phyloP scores from a whole-genome alignment of 2,888 invertebrate genomes.

The Leucoptera coffeella region DNA sequence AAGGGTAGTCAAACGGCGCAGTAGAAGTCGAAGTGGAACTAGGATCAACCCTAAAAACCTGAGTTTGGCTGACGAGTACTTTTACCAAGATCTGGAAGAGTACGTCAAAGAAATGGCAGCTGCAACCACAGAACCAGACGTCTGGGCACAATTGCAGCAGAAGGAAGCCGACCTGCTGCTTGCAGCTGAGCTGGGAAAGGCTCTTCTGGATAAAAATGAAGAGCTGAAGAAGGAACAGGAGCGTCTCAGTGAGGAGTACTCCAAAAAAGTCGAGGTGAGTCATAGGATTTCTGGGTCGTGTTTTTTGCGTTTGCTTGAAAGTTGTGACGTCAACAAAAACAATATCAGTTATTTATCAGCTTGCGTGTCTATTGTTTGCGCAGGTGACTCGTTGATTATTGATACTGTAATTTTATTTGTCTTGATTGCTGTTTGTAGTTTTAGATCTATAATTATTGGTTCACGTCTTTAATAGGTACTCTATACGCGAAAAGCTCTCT shows the following conservation, averaged over 20 bases:
- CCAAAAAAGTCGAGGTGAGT: constrained; percentile 84
- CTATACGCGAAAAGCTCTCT: too few species aligned
- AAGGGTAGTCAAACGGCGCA: constrained; percentile 15
- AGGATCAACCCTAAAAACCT: constrained; percentile 23
- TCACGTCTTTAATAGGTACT: too few species aligned
- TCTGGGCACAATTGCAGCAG: constrained; percentile 78
- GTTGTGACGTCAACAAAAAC: too few species aligned
- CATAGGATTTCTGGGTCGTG: not conserved
- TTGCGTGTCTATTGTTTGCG: too few species aligned
- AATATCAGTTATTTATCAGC: too few species aligned
- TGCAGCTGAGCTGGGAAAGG: constrained; percentile 92
- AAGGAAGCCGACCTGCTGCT: constrained; percentile 87
- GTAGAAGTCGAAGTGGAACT: constrained; percentile 30
- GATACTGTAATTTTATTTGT: too few species aligned
- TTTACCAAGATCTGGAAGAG: constrained; percentile 38
- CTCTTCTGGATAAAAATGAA: constrained; percentile 86
- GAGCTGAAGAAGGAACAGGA: constrained; percentile 85
- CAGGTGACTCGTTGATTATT: too few species aligned
- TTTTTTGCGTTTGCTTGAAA: too few species aligned
- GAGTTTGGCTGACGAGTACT: constrained; percentile 33
- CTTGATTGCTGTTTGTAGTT: too few species aligned
- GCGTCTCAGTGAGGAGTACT: constrained; percentile 77
- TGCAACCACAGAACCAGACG: constrained; percentile 44
- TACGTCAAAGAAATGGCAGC: constrained; percentile 43
- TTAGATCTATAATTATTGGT: too few species aligned